These are phyloP conservation scores for Dicranocentrus wangi DNA, from an alignment of 2,888 invertebrate species.

Conservation along the genomic window DNA sequence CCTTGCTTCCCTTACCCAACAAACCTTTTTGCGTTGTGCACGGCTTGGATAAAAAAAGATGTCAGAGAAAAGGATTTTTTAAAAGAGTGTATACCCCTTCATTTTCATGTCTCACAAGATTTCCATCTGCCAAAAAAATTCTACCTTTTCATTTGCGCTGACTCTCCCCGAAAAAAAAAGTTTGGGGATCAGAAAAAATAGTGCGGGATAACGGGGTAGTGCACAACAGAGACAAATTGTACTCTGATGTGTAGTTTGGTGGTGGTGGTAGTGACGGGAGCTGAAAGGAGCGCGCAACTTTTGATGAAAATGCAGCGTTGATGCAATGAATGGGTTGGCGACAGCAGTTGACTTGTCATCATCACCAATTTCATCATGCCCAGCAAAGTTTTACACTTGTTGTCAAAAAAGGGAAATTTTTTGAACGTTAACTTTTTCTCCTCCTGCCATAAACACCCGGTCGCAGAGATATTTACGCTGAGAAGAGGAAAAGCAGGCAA, in stretches of 20 bases:
- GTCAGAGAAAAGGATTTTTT: not conserved
- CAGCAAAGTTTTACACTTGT: not conserved
- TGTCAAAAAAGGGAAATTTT: conserved; percentile 36
- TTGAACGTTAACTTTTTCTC: not conserved
- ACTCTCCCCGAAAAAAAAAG: too few relatives aligned
- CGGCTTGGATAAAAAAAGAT: too few relatives aligned
- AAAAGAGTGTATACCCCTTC: conserved; percentile 8
- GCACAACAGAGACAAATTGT: conserved; percentile 47
- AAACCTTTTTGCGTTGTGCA: too few relatives aligned
- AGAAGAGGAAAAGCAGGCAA: too few relatives aligned
- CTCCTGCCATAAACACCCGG: conserved; percentile 23
- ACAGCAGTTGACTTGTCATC: conserved; percentile 45
- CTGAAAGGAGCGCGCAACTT: not conserved
- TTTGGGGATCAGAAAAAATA: too few relatives aligned
- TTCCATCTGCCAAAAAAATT: not conserved
- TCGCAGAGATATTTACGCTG: too few relatives aligned
- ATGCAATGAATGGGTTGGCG: not conserved
- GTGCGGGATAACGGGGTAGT: too few relatives aligned
- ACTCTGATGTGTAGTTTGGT: conserved; percentile 7
- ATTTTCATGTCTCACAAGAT: not conserved
- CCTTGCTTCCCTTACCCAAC: too few relatives aligned
- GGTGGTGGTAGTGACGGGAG: not conserved
- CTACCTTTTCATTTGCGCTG: too few relatives aligned
- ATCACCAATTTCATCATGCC: conserved; percentile 13
- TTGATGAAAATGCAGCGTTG: not conserved